Conservation (phyloP, 2,888 invertebrate genomes). For the Stegophylla sp. region DNA sequence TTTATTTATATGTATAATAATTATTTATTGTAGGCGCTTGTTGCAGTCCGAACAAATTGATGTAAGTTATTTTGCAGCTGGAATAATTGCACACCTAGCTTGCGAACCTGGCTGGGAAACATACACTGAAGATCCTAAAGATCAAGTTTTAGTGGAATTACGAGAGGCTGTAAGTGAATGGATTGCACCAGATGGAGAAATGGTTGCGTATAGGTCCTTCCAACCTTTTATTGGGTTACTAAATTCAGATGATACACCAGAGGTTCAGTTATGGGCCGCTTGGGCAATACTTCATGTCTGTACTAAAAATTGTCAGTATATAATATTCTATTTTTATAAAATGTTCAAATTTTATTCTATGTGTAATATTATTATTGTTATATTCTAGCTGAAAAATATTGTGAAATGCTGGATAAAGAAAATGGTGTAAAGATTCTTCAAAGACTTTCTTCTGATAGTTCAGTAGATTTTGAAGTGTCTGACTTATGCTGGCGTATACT, state of each 20-base stretch:
- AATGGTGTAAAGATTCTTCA: slow-evolving; percentile 69
- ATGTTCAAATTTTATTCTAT: neutral
- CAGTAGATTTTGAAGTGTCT: slow-evolving; percentile 61
- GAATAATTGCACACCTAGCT: slow-evolving; percentile 93
- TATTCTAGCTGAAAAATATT: slow-evolving; percentile 72
- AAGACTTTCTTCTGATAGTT: slow-evolving; percentile 62
- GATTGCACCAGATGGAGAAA: slow-evolving; percentile 75
- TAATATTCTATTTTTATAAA: neutral
- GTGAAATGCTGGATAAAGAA: slow-evolving; percentile 72
- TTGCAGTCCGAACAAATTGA: slow-evolving; percentile 74
- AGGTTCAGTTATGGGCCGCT: slow-evolving; percentile 78
- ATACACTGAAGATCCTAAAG: slow-evolving; percentile 72
- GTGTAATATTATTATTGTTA: slow-evolving; percentile 24
- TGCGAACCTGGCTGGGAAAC: slow-evolving; percentile 81
- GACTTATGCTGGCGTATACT: slow-evolving; percentile 58
- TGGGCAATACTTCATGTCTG: slow-evolving; percentile 83
- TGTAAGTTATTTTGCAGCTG: slow-evolving; percentile 94
- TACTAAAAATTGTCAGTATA: slow-evolving; percentile 73
- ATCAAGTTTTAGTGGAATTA: slow-evolving; percentile 67
- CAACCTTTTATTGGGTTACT: slow-evolving; percentile 75
- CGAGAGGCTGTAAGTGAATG: slow-evolving; percentile 67
- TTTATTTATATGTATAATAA: neutral
- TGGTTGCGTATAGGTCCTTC: slow-evolving; percentile 79
- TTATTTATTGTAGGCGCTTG: slow-evolving; percentile 64
- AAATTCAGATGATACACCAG: slow-evolving; percentile 69